Evolutionary conservation across 2,113 vertebrate genomes (phyloP).

Genomic region (Paratilapia polleni): DNA sequence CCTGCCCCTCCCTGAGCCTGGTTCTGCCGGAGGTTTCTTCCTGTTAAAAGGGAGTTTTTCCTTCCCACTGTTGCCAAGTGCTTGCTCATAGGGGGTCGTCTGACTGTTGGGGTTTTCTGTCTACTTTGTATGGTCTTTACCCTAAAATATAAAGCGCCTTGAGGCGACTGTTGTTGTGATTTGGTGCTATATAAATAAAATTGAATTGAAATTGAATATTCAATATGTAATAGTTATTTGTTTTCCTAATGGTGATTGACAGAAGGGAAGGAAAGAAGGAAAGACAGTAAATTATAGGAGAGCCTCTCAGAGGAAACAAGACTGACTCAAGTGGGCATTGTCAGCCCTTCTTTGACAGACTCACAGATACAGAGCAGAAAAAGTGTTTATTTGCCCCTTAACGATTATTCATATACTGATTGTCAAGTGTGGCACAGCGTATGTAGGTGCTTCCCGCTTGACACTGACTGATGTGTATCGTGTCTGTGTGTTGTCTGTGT

Average conservation of each 20-base stretch:
- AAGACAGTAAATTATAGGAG: neutral
- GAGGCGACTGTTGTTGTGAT: too few relatives aligned
- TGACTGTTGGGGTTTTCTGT: too few relatives aligned
- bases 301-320: neutral
- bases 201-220: too few relatives aligned
- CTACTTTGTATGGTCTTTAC: too few relatives aligned
- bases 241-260: neutral
- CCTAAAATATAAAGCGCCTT: too few relatives aligned
- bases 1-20: too few relatives aligned
- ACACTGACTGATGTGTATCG: neutral
- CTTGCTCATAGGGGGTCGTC: too few relatives aligned
- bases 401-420: neutral
- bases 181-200: too few relatives aligned
- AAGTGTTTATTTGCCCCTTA: neutral
- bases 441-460: neutral
- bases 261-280: neutral
- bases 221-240: neutral
- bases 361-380: neutral
- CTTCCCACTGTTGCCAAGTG: too few relatives aligned
- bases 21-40: too few relatives aligned
- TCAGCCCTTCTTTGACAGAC: neutral
- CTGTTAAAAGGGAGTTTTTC: too few relatives aligned
- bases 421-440: neutral
- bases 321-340: neutral
- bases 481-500: constrained; percentile 7